Evolutionary conservation across 2,888 invertebrate species (phyloP), one percentile per base, ranked within the genome.

Genomic region (Eumerus sabulonum): DNA sequence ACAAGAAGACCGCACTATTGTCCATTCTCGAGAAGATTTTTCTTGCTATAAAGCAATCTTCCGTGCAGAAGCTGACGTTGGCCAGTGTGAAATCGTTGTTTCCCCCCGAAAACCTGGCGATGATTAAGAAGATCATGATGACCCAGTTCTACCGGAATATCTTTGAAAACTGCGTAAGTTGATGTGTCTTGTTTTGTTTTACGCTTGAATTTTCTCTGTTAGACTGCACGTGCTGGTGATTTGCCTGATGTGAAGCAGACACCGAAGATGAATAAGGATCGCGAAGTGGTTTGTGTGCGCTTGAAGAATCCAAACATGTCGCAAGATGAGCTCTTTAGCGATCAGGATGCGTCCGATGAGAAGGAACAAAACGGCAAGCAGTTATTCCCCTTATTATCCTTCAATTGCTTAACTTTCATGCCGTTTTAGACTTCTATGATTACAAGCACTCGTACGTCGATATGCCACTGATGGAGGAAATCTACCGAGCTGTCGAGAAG

Each of bases 271-370:
- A 86, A 4, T 89, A 87, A 70, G 1, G 84, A 86, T 0, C 89
- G 88, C 63, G 92, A 92, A 82, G 90, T 91, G 82, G 84, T 85
- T 0, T 85, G 93, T 5, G 87, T 92, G 7, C 90, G 91, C 83
- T 86, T 94, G 19, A 86, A 91, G n/a, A 90, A 92, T 86, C 91
- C 92, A 0, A 87, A 90, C 74, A 84, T 91, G 12, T 90, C 91
- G 70, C 85, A 92, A 5, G 85, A 88, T 38, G 90, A 91, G 66
- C 83, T 90, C 53, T 90, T 90, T 87, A 88, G 87, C 40, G 89
- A 89, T 35, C 90, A 91, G 2, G 89, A 90, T 9, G 87, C 89
- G 1, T 89, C 89, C 2, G 88, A 88, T n/a, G 90, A 89, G 19
- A 90, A 87, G 45, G 86, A 86, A 81, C 73, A 60, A 45, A 81